A percentile compares a stretch with the other conserved stretches of the same genome.
Conservation (phyloP, 2,888 invertebrate species). For the Carcina quercana region DNA sequence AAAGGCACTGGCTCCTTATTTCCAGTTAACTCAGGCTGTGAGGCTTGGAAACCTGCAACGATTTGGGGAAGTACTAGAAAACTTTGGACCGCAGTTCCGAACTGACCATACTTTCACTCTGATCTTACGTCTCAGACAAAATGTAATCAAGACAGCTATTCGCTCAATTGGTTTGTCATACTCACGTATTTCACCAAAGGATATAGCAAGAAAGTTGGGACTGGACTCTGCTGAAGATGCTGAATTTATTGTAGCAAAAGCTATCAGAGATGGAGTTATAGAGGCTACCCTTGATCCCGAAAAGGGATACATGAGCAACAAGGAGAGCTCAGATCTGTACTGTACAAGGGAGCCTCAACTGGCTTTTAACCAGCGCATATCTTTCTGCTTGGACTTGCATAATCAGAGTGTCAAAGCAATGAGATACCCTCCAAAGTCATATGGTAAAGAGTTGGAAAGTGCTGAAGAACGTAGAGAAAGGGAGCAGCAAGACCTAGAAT, state of each 20-base stretch:
- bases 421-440: slow-evolving; percentile 99
- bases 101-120: slow-evolving; percentile 96
- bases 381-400: slow-evolving; percentile 97
- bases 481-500: slow-evolving; percentile 97
- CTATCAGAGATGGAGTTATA: slow-evolving; percentile 98
- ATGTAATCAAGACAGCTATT: slow-evolving; percentile 99
- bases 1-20: slow-evolving; percentile 94
- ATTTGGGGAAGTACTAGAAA: slow-evolving; percentile 94
- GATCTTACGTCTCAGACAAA: slow-evolving; percentile 96
- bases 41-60: slow-evolving; percentile 94
- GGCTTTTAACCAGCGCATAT: slow-evolving; percentile 97
- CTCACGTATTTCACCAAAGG: slow-evolving; percentile 95
- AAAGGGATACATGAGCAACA: slow-evolving; percentile 97
- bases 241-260: slow-evolving; percentile 98
- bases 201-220: slow-evolving; percentile 95
- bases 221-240: slow-evolving; percentile 98
- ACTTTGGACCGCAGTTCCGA: slow-evolving; percentile 93
- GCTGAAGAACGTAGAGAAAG: slow-evolving; percentile 96
- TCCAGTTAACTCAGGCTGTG: slow-evolving; percentile 97
- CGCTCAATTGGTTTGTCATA: slow-evolving; percentile 97
- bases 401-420: slow-evolving; percentile 99
- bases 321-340: slow-evolving; percentile 97
- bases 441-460: slow-evolving; percentile 97
- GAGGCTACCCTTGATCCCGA: slow-evolving; percentile 98
- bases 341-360: slow-evolving; percentile 96